These are phyloP conservation scores for Euplagia quadripunctaria DNA, from an alignment of 2,888 invertebrate genomes.

Conservation along the genomic window DNA sequence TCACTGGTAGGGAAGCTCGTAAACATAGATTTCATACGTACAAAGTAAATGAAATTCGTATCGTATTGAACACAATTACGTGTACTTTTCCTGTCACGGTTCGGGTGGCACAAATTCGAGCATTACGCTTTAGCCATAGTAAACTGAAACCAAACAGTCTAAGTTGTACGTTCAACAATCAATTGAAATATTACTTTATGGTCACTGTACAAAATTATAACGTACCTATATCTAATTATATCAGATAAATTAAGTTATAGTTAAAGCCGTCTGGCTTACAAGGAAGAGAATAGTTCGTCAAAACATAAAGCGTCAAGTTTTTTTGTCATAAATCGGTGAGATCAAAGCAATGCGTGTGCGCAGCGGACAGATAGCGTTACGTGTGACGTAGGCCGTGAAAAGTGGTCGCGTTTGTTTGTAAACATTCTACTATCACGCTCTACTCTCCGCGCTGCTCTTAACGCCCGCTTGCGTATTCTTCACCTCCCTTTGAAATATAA, in stretches of 20 bases:
- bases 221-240: slow-evolving; percentile 9
- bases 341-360: slow-evolving; percentile 60
- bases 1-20: not conserved
- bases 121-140: not conserved
- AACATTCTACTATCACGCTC: slow-evolving; percentile 27
- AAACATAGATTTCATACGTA: not conserved
- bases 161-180: not conserved
- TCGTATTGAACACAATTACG: not conserved
- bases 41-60: not conserved
- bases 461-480: not conserved
- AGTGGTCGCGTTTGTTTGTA: slow-evolving; percentile 46
- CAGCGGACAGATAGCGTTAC: slow-evolving; percentile 24
- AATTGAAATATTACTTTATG: not conserved
- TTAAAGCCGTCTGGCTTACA: too few species aligned
- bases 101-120: not conserved
- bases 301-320: slow-evolving; percentile 49
- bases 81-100: not conserved
- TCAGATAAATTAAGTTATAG: slow-evolving; percentile 20
- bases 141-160: not conserved
- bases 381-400: slow-evolving; percentile 33
- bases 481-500: not conserved
- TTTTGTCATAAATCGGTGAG: slow-evolving; percentile 63
- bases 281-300: slow-evolving; percentile 53
- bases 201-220: slow-evolving; percentile 10
- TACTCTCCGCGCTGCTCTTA: not conserved